Percentiles rank a stretch among this genome's conserved stretches.
phyloP scores from a whole-genome alignment of 1,140 invertebrate species.

The Drosophila azteca region DNA sequence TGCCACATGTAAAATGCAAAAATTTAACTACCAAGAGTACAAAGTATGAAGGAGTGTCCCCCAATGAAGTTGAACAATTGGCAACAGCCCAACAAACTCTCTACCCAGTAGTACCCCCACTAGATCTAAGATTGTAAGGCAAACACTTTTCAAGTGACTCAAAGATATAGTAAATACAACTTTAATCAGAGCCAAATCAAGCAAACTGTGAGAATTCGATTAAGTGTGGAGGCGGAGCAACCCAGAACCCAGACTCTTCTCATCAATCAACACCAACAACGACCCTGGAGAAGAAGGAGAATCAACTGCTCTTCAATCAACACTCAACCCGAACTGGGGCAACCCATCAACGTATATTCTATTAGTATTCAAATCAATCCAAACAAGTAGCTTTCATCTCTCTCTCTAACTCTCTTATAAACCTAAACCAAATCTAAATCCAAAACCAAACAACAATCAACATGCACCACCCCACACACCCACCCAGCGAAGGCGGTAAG shows the following conservation, averaged over 20 bases:
- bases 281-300: neutral
- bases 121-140: constrained; percentile 64
- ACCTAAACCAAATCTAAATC: constrained; percentile 31
- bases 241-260: constrained; percentile 27
- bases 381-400: constrained; percentile 34
- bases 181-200: constrained; percentile 43
- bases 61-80: constrained; percentile 48
- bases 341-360: constrained; percentile 24
- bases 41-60: constrained; percentile 51
- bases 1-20: constrained; percentile 73
- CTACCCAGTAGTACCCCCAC: constrained; percentile 6
- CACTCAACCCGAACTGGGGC: constrained; percentile 46
- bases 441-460: constrained; percentile 64
- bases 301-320: constrained; percentile 66
- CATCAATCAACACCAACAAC: constrained; percentile 40
- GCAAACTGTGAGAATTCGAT: constrained; percentile 60
- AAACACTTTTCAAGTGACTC: constrained; percentile 75
- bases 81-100: constrained; percentile 46
- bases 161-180: neutral
- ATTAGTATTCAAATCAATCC: constrained; percentile 25
- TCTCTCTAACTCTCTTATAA: constrained; percentile 50
- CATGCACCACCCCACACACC: constrained; percentile 44
- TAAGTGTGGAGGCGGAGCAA: constrained; percentile 40
- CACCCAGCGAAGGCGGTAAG: constrained; percentile 74
- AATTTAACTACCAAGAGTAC: constrained; percentile 75